phyloP scores from a whole-genome alignment of 2,797 vertebrate genomes.

The Geotrypetes seraphini region DNA sequence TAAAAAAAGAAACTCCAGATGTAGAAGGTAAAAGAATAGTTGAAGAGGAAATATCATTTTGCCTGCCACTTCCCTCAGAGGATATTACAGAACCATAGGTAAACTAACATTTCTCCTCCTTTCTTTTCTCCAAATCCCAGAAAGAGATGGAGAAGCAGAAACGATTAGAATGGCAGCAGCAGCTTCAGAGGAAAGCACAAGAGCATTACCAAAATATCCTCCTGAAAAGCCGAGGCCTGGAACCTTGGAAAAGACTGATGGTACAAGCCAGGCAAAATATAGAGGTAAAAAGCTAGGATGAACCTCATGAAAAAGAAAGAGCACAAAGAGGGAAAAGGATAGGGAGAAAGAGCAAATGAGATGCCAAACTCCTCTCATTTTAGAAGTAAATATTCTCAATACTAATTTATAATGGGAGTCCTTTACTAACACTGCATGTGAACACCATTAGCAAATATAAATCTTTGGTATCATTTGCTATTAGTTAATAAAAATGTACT shows the following conservation, averaged over 20 bases:
- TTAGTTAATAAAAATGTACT: no score
- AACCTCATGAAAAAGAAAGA: no score
- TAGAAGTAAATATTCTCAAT: no score
- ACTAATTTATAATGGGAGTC: no score
- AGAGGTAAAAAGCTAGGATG: conserved; percentile 46
- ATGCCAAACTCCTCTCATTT: no score
- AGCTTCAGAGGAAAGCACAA: conserved; percentile 54
- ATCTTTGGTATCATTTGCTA: no score
- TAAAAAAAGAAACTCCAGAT: not conserved
- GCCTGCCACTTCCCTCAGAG: no score
- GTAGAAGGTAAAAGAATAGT: not conserved
- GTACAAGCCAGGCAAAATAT: conserved; percentile 46
- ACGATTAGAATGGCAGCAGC: conserved; percentile 53
- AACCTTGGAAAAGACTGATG: conserved; percentile 75
- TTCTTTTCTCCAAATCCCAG: conserved; percentile 36
- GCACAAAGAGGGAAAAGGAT: not conserved
- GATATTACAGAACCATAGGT: no score
- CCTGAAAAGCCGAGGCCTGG: conserved; percentile 61
- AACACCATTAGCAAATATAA: no score
- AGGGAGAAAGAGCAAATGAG: no score
- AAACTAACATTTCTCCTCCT: not conserved
- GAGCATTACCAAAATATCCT: conserved; percentile 61
- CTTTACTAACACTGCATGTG: no score
- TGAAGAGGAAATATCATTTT: not conserved
- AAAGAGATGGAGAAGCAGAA: conserved; percentile 73